Evolutionary conservation across 2,113 vertebrate genomes (phyloP).

Genomic region (Petrocephalus zakoni): DNA sequence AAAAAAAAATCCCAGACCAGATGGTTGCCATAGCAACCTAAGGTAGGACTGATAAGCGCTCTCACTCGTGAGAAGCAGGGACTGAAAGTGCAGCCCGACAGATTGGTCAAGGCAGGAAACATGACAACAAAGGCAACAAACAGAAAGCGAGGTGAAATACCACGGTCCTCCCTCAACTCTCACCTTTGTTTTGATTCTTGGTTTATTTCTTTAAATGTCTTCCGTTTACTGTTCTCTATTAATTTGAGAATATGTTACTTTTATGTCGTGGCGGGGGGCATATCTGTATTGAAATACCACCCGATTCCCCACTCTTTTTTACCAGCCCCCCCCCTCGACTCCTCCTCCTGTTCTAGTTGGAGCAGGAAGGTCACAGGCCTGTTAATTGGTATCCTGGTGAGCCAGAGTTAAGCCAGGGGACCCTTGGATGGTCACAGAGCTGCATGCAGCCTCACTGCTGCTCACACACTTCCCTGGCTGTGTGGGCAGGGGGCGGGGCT

Average conservation of each 20-base stretch:
- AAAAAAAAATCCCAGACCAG: conserved; percentile 21
- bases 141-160: background rate
- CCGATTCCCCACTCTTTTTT: background rate
- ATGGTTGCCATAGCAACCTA: conserved; percentile 63
- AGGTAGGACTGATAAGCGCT: conserved; percentile 55
- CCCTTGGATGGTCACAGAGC: background rate
- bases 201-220: background rate
- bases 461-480: background rate
- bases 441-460: too few species aligned
- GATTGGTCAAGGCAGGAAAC: conserved; percentile 29
- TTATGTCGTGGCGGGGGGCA: background rate
- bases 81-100: conserved; percentile 23
- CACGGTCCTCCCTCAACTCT: background rate
- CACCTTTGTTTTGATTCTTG: background rate
- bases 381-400: background rate
- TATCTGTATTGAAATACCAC: background rate
- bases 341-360: background rate
- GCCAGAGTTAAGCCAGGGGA: background rate
- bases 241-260: background rate
- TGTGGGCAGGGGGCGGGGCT: background rate
- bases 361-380: background rate
- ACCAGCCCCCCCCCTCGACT: background rate
- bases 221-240: background rate
- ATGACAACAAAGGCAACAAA: background rate
- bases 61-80: conserved; percentile 46